Percentiles rank a stretch among this genome's conserved stretches.
Evolutionary conservation across 2,888 invertebrate genomes (phyloP).

Genomic region (Hypomecis atomaria): DNA sequence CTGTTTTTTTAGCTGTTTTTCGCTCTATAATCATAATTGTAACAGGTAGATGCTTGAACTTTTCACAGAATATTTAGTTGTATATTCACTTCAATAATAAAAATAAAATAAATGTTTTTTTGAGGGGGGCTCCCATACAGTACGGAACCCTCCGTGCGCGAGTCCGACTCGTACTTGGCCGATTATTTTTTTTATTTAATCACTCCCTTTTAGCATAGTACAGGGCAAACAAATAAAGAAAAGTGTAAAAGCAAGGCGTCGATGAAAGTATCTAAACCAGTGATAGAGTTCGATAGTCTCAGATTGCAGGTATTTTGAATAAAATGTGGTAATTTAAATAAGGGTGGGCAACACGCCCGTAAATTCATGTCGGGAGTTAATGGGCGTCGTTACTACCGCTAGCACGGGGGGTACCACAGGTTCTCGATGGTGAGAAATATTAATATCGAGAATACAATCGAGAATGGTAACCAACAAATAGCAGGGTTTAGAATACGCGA

Average conservation of each 20-base stretch:
- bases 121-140: too few relatives aligned
- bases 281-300: slow-evolving; percentile 3
- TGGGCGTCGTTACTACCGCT: slow-evolving; percentile 56
- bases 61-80: too few relatives aligned
- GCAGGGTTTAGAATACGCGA: too few relatives aligned
- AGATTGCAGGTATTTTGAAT: slow-evolving; percentile 56
- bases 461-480: too few relatives aligned
- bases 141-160: too few relatives aligned
- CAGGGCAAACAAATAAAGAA: not conserved
- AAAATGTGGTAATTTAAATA: slow-evolving; percentile 63
- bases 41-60: too few relatives aligned
- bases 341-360: slow-evolving; percentile 58
- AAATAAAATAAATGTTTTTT: too few relatives aligned
- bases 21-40: too few relatives aligned
- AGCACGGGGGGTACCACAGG: slow-evolving; percentile 38
- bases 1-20: too few relatives aligned
- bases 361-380: slow-evolving; percentile 63
- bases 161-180: too few relatives aligned
- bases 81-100: too few relatives aligned
- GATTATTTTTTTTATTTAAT: not conserved
- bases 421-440: slow-evolving; percentile 39
- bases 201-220: not conserved
- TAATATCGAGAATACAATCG: not conserved
- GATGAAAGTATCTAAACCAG: not conserved
- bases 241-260: slow-evolving; percentile 4